Conservation (phyloP, 2,797 vertebrate genomes). For the Pitangus sulphuratus region DNA sequence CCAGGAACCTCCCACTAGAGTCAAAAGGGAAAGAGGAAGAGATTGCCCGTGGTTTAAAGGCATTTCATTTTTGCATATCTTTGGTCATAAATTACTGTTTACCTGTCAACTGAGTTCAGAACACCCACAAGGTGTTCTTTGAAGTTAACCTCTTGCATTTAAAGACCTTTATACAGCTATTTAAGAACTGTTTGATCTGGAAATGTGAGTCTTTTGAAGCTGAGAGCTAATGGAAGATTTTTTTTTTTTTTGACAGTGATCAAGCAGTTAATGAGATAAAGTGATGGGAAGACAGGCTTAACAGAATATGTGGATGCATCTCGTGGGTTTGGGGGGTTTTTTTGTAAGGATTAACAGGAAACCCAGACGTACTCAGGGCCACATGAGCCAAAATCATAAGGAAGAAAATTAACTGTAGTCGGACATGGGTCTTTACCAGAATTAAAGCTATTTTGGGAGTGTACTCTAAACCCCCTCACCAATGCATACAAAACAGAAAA, state of each 20-base stretch:
- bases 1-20: not conserved
- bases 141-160: constrained; percentile 78
- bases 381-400: constrained; percentile 43
- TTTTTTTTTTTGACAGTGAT: constrained; percentile 62
- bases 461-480: not conserved
- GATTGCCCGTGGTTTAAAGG: constrained; percentile 1
- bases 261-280: constrained; percentile 80
- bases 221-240: constrained; percentile 72
- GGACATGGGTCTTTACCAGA: not conserved
- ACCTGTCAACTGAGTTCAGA: constrained; percentile 73
- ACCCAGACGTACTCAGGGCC: constrained; percentile 44
- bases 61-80: constrained; percentile 57
- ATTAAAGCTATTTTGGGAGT: not conserved
- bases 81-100: constrained; percentile 79
- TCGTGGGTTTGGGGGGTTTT: not conserved
- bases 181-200: constrained; percentile 77
- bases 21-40: constrained; percentile 11
- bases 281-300: constrained; percentile 68
- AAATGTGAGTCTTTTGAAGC: constrained; percentile 76
- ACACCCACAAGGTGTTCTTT: constrained; percentile 76
- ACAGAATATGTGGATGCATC: constrained; percentile 58
- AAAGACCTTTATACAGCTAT: constrained; percentile 71
- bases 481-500: fast-evolving
- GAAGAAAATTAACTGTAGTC: not conserved
- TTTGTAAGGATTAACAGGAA: constrained; percentile 62